These are phyloP conservation scores for Oligia strigilis DNA, from an alignment of 2,888 invertebrate genomes.

Conservation along the genomic window DNA sequence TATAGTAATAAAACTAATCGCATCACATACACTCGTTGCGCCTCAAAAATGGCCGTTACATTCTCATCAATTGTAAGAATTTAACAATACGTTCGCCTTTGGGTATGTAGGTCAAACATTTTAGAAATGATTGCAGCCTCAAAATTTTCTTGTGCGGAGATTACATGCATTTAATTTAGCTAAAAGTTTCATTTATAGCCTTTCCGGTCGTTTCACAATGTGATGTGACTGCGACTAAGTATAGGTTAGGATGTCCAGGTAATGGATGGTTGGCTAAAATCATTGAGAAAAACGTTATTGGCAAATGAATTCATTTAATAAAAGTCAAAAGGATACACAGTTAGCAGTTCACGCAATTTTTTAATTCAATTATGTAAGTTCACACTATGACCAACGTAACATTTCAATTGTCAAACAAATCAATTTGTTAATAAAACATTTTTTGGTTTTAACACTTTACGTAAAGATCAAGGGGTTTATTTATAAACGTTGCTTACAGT, in stretches of 20 bases:
- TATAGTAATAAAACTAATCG: neutral
- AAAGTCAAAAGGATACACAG: slow-evolving; percentile 14
- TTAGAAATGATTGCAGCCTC: slow-evolving; percentile 20
- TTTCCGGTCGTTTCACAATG: slow-evolving; percentile 20
- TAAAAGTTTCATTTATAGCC: slow-evolving; percentile 39
- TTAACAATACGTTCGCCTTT: slow-evolving; percentile 8
- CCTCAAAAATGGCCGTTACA: neutral
- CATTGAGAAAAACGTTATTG: slow-evolving; percentile 9
- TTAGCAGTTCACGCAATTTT: slow-evolving; percentile 24
- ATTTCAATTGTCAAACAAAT: slow-evolving; percentile 8
- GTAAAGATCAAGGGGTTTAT: neutral
- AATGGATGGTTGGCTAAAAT: slow-evolving; percentile 6
- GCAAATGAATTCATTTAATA: slow-evolving; percentile 40
- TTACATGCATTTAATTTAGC: slow-evolving; percentile 35
- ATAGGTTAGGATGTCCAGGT: neutral
- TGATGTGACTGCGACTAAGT: neutral
- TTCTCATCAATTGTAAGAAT: neutral
- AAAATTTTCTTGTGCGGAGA: slow-evolving; percentile 2
- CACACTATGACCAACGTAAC: neutral
- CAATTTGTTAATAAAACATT: neutral
- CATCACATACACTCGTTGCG: neutral
- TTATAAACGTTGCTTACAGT: too few species aligned
- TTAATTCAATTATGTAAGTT: neutral
- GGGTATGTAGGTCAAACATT: slow-evolving; percentile 26
- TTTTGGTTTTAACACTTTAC: slow-evolving; percentile 2